Percentiles rank a stretch among this genome's conserved stretches.
Conservation (phyloP, 1,140 invertebrate genomes). For the Gonioctena quinquepunctata region DNA sequence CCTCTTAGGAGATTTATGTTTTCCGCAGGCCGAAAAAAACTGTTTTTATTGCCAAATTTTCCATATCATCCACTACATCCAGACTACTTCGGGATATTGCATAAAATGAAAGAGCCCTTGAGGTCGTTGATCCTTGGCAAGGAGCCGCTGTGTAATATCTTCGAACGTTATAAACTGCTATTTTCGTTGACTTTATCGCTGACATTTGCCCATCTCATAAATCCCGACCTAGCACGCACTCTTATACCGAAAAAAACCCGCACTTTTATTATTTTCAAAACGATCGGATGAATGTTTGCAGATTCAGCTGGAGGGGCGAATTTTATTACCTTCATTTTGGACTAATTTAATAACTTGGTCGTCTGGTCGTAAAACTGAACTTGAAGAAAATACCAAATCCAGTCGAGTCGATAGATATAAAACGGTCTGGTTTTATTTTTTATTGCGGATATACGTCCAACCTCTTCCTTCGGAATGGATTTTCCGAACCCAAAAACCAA, state of each 20-base stretch:
- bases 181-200: neutral
- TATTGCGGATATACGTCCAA: neutral
- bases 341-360: neutral
- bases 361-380: neutral
- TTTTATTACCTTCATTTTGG: neutral
- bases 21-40: neutral
- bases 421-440: neutral
- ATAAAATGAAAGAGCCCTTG: neutral
- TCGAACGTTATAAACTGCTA: neutral
- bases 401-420: neutral
- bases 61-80: neutral
- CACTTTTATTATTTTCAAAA: neutral
- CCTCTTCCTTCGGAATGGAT: no score
- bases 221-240: neutral
- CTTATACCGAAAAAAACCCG: conserved; percentile 1
- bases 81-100: neutral
- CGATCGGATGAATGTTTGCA: neutral
- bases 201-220: conserved; percentile 1
- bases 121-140: neutral
- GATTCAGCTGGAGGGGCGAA: neutral
- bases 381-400: no score
- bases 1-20: neutral
- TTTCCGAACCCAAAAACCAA: no score
- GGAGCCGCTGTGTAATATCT: neutral
- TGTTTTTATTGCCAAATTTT: neutral